Evolutionary conservation across 2,113 vertebrate genomes (phyloP), one percentile per base, ranked within the genome.

Genomic region (Gymnobelideus leadbeateri): DNA sequence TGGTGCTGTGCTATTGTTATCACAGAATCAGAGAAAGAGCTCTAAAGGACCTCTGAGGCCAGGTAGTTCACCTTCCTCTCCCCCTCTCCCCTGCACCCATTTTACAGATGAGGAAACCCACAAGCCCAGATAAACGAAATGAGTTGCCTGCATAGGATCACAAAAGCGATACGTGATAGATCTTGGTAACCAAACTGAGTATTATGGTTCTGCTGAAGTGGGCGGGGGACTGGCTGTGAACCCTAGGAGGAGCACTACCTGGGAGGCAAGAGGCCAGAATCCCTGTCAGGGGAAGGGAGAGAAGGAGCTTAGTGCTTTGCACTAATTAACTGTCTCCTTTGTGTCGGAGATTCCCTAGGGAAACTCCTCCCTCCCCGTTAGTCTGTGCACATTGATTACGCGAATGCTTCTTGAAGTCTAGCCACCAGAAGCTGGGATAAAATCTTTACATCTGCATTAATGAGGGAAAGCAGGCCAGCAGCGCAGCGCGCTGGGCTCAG

Each of bases 321-420:
- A 98, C 98, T 98, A 98, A 98, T 98, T 98, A 98, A 98, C 96
- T 96, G 97, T 96, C 97, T 98, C 97, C 98, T 98, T 94, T 95
- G 96, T 94, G 47, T 95, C 96, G 97, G 31, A 97, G 95, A 93
- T 97, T 47, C 96, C 97, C 97, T 97, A 94, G 95, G 93, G 94
- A 98, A 97, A 97, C 98, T 97, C 93, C 97, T 97, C 92, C 97
- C 97, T 97, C 93, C 96, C 97, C 95, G 97, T 97, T 97, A 57
- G 5, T 98, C 96, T 97, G 91, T 91, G 94, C 77, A 97, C 98
- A 98, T 97, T 98, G 98, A 98, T 98, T 99, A 98, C 98, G 96
- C 95, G 98, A 98, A 98, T 96, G 92, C 93, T 68, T 97, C 94
- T 95, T 98, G 95, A 98, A 98, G 96, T 96, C 96, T 43, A 92